These are phyloP conservation scores for Plebejus melissa DNA, from an alignment of 2,888 invertebrate genomes.

Conservation along the genomic window DNA sequence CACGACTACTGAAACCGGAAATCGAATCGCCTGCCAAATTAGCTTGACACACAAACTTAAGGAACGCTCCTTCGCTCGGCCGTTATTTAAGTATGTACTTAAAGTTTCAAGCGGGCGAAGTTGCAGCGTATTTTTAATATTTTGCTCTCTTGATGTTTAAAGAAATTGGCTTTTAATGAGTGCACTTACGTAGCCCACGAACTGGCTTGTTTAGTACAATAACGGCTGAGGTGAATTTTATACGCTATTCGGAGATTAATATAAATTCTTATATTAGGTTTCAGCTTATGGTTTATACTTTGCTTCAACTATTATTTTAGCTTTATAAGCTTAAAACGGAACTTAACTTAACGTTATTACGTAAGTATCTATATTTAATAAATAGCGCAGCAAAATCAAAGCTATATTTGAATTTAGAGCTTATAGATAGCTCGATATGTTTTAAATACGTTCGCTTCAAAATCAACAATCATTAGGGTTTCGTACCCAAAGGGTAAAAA, in stretches of 20 bases:
- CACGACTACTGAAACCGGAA: slow-evolving; percentile 69
- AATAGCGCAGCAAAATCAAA: background rate
- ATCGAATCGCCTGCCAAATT: slow-evolving; percentile 71
- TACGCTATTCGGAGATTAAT: slow-evolving; percentile 16
- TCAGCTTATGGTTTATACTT: background rate
- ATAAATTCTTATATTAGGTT: background rate
- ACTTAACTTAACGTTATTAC: background rate
- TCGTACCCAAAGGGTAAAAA: no score
- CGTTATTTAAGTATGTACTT: slow-evolving; percentile 48
- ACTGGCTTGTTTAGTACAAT: slow-evolving; percentile 23
- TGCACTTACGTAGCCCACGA: slow-evolving; percentile 50
- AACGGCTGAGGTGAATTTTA: slow-evolving; percentile 34
- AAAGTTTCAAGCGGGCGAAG: slow-evolving; percentile 43
- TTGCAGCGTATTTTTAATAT: slow-evolving; percentile 50
- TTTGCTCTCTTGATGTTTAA: slow-evolving; percentile 50
- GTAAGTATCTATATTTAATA: background rate
- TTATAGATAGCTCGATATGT: background rate
- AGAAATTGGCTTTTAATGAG: slow-evolving; percentile 57
- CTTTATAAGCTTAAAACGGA: background rate
- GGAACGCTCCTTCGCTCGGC: slow-evolving; percentile 42
- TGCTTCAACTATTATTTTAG: background rate
- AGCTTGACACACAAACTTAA: slow-evolving; percentile 54
- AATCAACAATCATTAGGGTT: background rate
- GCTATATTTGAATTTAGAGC: background rate
- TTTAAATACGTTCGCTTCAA: background rate